Evolutionary conservation across 2,888 invertebrate species (phyloP).

Genomic region (Timandra comae): DNA sequence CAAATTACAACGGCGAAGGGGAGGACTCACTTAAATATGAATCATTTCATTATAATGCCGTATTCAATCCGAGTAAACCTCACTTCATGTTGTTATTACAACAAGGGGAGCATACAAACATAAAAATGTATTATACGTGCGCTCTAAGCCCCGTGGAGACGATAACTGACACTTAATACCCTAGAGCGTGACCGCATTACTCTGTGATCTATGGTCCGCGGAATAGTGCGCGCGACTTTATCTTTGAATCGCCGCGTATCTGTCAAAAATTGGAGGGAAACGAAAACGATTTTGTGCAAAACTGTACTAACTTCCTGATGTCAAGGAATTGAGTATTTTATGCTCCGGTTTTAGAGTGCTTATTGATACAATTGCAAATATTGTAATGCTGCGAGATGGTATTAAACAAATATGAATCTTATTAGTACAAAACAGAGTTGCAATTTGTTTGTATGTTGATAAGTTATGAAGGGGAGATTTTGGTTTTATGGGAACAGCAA

Average conservation of each 20-base stretch:
- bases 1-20: constrained; percentile 65
- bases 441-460: constrained; percentile 37
- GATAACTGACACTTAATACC: constrained; percentile 76
- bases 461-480: constrained; percentile 38
- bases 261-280: constrained; percentile 57
- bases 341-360: constrained; percentile 20
- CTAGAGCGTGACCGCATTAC: constrained; percentile 75
- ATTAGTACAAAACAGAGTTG: constrained; percentile 29
- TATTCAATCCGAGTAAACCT: constrained; percentile 75
- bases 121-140: constrained; percentile 64
- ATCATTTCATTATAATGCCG: constrained; percentile 77
- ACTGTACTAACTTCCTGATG: constrained; percentile 24
- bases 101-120: constrained; percentile 65
- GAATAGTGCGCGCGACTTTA: constrained; percentile 49
- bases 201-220: constrained; percentile 72
- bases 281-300: constrained; percentile 38
- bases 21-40: constrained; percentile 77
- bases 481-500: constrained; percentile 69
- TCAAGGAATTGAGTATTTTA: constrained; percentile 30
- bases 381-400: constrained; percentile 1
- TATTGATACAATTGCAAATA: constrained; percentile 4
- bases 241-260: constrained; percentile 54
- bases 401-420: constrained; percentile 19
- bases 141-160: constrained; percentile 69
- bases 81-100: constrained; percentile 71